phyloP scores from a whole-genome alignment of 2,113 vertebrate species.

The Helogale parvula region DNA sequence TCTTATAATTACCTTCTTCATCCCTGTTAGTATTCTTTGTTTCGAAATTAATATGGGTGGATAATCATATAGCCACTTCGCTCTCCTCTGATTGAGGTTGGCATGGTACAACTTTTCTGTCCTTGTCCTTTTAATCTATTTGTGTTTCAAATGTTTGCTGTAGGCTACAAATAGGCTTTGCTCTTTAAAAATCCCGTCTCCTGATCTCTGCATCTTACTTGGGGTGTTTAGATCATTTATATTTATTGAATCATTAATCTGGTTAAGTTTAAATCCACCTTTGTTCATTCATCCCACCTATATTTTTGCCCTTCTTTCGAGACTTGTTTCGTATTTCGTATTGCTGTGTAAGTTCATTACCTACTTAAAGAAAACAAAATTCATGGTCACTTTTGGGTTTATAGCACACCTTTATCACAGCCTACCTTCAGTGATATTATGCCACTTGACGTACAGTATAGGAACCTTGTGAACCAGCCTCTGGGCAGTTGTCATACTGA shows the following conservation, averaged over 20 bases:
- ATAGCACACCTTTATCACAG: neutral
- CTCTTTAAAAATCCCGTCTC: neutral
- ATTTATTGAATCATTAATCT: neutral
- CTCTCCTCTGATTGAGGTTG: neutral
- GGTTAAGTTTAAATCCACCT: neutral
- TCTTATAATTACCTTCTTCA: neutral
- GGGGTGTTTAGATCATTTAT: neutral
- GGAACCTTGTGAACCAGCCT: neutral
- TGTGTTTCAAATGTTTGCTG: neutral
- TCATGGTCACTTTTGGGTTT: neutral
- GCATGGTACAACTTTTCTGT: neutral
- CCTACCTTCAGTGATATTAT: neutral
- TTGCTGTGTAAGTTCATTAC: neutral
- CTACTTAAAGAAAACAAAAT: neutral
- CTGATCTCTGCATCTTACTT: neutral
- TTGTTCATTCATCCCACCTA: neutral
- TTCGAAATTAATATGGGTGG: neutral
- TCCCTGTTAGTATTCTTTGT: neutral
- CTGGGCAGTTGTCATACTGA: neutral
- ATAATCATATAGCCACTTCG: neutral
- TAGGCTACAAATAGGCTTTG: too few species aligned
- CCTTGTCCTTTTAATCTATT: neutral
- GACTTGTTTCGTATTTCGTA: neutral
- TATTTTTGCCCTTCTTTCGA: neutral
- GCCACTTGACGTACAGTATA: too few species aligned